phyloP scores from a whole-genome alignment of 1,140 invertebrate species.

The Cherax quadricarinatus region DNA sequence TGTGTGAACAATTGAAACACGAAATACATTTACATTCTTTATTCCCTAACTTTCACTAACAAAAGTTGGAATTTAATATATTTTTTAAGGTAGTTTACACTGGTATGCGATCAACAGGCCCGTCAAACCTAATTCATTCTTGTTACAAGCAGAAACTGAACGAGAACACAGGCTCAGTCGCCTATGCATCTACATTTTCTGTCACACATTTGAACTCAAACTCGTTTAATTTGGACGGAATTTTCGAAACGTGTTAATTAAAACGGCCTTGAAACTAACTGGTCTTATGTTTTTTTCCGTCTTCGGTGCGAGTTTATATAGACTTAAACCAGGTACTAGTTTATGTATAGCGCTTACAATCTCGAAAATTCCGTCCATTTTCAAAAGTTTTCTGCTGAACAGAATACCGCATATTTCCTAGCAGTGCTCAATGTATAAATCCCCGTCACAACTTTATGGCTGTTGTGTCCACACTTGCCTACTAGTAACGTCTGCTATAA shows the following conservation, averaged over 20 bases:
- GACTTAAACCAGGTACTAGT: background rate
- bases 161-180: background rate
- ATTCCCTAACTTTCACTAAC: constrained; percentile 1
- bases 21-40: background rate
- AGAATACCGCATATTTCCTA: constrained; percentile 17
- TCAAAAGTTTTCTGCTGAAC: background rate
- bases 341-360: background rate
- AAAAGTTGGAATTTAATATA: background rate
- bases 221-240: background rate
- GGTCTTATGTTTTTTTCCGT: background rate
- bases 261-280: background rate
- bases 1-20: background rate
- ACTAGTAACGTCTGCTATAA: background rate
- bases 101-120: constrained; percentile 10
- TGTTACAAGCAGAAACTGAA: constrained; percentile 4
- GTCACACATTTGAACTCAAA: background rate
- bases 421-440: background rate
- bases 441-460: background rate
- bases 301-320: background rate
- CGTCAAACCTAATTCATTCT: background rate
- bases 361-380: constrained; percentile 6
- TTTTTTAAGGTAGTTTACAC: constrained; percentile 12
- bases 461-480: background rate
- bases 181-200: background rate
- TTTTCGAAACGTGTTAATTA: background rate